phyloP scores from a whole-genome alignment of 2,888 invertebrate species.

The Abrostola triplasia region DNA sequence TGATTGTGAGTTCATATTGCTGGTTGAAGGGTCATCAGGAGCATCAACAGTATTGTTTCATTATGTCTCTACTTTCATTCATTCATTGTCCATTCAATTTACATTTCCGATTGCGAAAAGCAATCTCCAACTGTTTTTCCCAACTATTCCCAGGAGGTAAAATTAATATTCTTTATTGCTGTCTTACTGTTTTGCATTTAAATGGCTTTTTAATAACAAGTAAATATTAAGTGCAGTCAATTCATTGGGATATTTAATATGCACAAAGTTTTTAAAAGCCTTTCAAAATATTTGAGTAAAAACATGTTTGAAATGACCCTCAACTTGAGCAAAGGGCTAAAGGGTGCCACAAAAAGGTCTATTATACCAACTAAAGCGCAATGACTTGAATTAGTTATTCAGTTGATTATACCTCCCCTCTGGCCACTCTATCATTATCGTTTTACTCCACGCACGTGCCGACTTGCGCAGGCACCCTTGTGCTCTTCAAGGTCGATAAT shows the following conservation, averaged over 20 bases:
- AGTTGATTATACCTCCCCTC: constrained; percentile 85
- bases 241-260: constrained; percentile 16
- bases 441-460: constrained; percentile 84
- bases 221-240: constrained; percentile 9
- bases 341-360: constrained; percentile 81
- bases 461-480: constrained; percentile 75
- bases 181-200: constrained; percentile 35
- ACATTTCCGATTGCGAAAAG: constrained; percentile 56
- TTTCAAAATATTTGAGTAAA: constrained; percentile 75
- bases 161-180: constrained; percentile 53
- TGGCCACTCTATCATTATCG: constrained; percentile 86
- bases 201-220: constrained; percentile 41
- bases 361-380: constrained; percentile 79
- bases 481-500: constrained; percentile 84
- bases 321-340: constrained; percentile 60
- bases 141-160: constrained; percentile 43
- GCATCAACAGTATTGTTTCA: constrained; percentile 49
- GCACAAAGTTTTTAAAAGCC: constrained; percentile 41
- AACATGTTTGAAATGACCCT: constrained; percentile 73
- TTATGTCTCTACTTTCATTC: constrained; percentile 39
- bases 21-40: constrained; percentile 44
- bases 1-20: constrained; percentile 44
- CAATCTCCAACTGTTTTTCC: constrained; percentile 59
- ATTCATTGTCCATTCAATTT: constrained; percentile 48
- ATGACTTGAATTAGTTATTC: constrained; percentile 87